Evolutionary conservation across 2,113 vertebrate genomes (phyloP), one percentile per base, ranked within the genome.

Genomic region (Ictalurus punctatus): DNA sequence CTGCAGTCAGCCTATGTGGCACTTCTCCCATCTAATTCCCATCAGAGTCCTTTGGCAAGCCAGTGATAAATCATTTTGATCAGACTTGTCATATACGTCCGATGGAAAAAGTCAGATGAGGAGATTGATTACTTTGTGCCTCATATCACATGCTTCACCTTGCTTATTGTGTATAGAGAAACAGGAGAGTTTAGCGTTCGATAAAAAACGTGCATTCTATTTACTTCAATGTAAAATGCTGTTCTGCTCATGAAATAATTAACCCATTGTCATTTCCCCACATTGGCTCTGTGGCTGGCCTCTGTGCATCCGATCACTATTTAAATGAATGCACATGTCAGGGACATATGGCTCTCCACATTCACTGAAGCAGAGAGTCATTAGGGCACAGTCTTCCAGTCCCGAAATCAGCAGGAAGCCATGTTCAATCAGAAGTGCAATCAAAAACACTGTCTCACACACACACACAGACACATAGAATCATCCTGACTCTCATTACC

Each of bases 291-390:
- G 48, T 21, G 25, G 40, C n/a, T 19, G 80, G 89, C 90, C 89
- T 91, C 92, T 93, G 92, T 81, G 87, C 90, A 83, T 93, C 92
- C 90, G 91, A 92, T 91, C 93, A 94, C 92, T 93, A 94, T 95
- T 94, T 95, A 93, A 91, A 94, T 95, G 94, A 94, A 92, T 91
- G 93, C 90, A 92, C 91, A 92, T 90, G 92, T 92, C 90, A 90
- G 89, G 90, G 84, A 86, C 87, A 91, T 92, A 93, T 83, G 71
- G 80, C 82, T 84, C 21, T 59, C n/a, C 73, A 76, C 86, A 83
- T 30, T 73, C 87, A 56, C 48, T 54, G 48, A 59, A 71, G 84
- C 63, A 85, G 44, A 54, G 27, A 85, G 65, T 73, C 84, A 85
- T 85, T 83, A 40, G 81, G 34, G 34, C 34, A 83, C 34, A 83